These are phyloP conservation scores for Grammomys dolichurus DNA, from an alignment of 2,113 vertebrate species.

Conservation along the genomic window DNA sequence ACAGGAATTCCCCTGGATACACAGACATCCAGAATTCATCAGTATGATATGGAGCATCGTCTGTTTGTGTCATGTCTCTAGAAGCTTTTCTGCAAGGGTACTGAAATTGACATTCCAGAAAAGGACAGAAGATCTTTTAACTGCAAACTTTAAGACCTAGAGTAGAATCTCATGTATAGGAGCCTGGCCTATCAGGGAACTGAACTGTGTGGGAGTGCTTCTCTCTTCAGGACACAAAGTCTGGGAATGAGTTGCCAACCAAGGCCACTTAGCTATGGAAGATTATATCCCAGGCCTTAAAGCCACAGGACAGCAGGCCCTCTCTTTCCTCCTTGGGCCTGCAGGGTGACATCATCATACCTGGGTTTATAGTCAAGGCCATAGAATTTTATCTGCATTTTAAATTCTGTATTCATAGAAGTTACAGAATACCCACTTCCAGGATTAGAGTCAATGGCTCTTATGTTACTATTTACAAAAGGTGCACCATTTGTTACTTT, in stretches of 20 bases:
- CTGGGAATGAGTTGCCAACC: not conserved
- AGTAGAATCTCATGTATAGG: not conserved
- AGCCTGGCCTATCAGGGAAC: not conserved
- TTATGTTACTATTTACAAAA: slow-evolving; percentile 8
- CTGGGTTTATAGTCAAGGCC: not conserved
- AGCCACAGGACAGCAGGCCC: not conserved
- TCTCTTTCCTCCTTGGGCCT: not conserved
- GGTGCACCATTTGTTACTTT: not conserved
- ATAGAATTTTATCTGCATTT: not conserved
- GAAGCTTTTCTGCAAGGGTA: not conserved
- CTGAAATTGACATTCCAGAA: not conserved
- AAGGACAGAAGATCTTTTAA: not conserved
- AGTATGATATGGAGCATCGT: not conserved
- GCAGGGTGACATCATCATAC: not conserved
- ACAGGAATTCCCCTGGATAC: not conserved
- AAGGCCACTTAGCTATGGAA: not conserved
- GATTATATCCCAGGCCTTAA: not conserved
- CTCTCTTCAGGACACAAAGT: not conserved
- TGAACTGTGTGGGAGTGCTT: not conserved
- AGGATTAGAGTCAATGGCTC: not conserved
- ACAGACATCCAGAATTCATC: not conserved
- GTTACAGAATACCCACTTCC: not conserved
- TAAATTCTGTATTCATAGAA: not conserved
- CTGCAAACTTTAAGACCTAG: not conserved
- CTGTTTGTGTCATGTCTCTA: not conserved